Evolutionary conservation across 2,797 vertebrate genomes (phyloP), one percentile per base, ranked within the genome.

Genomic region (Monodelphis domestica): DNA sequence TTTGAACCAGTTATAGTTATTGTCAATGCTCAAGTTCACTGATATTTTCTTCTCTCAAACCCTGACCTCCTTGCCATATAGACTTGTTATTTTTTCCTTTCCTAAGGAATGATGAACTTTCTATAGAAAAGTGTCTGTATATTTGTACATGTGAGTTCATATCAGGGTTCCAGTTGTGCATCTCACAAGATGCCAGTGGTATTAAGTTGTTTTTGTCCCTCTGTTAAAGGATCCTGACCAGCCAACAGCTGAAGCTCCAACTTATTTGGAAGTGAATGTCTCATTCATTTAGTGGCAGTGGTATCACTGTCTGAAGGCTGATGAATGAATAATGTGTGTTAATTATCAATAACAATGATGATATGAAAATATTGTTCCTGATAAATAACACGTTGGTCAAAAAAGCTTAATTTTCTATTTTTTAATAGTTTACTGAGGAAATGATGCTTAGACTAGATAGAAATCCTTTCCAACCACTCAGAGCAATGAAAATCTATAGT

Each of bases 281-380:
- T 92, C 55, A 91, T 96, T 96, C 94, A 90, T 96, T 96, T 94
- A 96, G 78, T n/a, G 95, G 95, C 55, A 98, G 96, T 95, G 11
- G 11, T 88, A 92, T 97, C 70, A 53, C 96, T 97, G n/a, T 97
- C 57, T 51, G 89, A 97, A 92, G 95, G 96, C 95, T 97, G 97
- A 94, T 95, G 97, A 97, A 97, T 97, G 95, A 96, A 87, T 96
- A 97, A 88, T 95, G 70, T 94, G 59, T 95, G 54, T 15, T 97
- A 97, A 98, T 97, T 98, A 97, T 91, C 70, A 97, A 93, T 97
- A 98, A 96, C 91, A 97, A 97, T 97, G 96, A 97, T 93, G 97
- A 96, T 97, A 90, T 87, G 95, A 96, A 97, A 98, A 95, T 97
- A 94, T 51, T 95, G 9, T 87, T 54, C 89, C 91, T 94, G 96